Percentiles rank a stretch among this genome's conserved stretches.
These are phyloP conservation scores for Pyxicephalus adspersus DNA, from an alignment of 2,113 vertebrate genomes.

Conservation along the genomic window DNA sequence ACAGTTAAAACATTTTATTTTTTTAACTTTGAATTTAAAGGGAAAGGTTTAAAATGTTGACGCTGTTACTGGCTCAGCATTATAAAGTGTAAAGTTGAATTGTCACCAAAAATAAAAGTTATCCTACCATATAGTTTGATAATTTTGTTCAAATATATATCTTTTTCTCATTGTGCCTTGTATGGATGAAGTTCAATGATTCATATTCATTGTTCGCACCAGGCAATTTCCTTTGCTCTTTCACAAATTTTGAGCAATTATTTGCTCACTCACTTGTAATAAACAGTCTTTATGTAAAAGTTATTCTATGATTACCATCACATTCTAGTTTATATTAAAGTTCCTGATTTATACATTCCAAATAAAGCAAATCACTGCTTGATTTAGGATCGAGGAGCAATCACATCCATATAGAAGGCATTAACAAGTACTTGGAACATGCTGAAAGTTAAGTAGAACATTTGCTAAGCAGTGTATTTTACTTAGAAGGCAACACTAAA, in stretches of 20 bases:
- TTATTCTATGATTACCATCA: conserved; percentile 70
- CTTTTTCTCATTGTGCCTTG: conserved; percentile 60
- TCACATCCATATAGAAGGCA: conserved; percentile 66
- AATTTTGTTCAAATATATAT: conserved; percentile 4
- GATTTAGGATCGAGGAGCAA: conserved; percentile 71
- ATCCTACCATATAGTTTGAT: conserved; percentile 3
- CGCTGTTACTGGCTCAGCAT: not conserved
- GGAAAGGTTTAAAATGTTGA: too few species aligned
- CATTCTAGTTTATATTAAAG: conserved; percentile 69
- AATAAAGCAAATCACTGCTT: conserved; percentile 69
- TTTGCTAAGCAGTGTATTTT: too few species aligned
- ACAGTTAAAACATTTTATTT: too few species aligned
- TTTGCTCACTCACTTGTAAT: conserved; percentile 69
- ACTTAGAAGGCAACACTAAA: too few species aligned
- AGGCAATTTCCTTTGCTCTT: conserved; percentile 66
- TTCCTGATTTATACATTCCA: conserved; percentile 70
- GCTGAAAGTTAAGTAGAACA: not conserved
- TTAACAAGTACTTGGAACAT: conserved; percentile 63
- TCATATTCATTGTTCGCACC: conserved; percentile 64
- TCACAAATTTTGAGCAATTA: conserved; percentile 71
- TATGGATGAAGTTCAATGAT: conserved; percentile 60
- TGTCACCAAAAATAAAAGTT: not conserved
- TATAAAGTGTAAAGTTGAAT: not conserved
- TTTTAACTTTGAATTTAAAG: too few species aligned
- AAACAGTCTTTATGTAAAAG: conserved; percentile 77